A percentile compares a stretch with the other conserved stretches of the same genome.
Conservation (phyloP, 2,888 invertebrate genomes). For the Drosophila limbata region DNA sequence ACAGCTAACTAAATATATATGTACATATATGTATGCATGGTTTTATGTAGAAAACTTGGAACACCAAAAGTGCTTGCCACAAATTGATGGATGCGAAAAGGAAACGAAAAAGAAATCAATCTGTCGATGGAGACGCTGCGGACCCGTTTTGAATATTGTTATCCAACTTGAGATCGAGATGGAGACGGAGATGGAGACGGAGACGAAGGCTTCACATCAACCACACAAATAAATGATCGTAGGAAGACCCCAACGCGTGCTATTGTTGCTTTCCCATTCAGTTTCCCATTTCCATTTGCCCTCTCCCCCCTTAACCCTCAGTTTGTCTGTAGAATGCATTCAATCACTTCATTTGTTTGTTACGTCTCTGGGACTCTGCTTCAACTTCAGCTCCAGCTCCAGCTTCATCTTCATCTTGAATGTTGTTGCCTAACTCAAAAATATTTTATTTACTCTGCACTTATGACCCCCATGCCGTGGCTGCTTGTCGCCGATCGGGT, state of each 20-base stretch:
- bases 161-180: constrained; percentile 21
- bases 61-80: constrained; percentile 39
- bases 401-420: constrained; percentile 10
- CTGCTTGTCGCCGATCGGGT: constrained; percentile 67
- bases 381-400: constrained; percentile 22
- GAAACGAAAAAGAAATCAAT: constrained; percentile 63
- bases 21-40: background rate
- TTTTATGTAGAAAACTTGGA: constrained; percentile 8
- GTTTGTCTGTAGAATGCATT: constrained; percentile 62
- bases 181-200: too few relatives aligned
- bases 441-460: constrained; percentile 80
- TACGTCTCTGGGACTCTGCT: constrained; percentile 35
- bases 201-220: constrained; percentile 8
- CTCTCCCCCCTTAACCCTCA: constrained; percentile 7
- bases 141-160: constrained; percentile 22
- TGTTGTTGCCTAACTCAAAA: constrained; percentile 53
- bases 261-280: constrained; percentile 58
- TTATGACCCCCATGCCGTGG: constrained; percentile 74
- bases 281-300: constrained; percentile 9
- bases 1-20: background rate
- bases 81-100: constrained; percentile 61
- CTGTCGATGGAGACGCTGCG: constrained; percentile 37
- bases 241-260: constrained; percentile 67
- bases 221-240: constrained; percentile 36
- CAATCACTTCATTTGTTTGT: constrained; percentile 78